Percentiles rank a stretch among this genome's conserved stretches.
Evolutionary conservation across 2,113 vertebrate species (phyloP).

Genomic region (Peromyscus maniculatus): DNA sequence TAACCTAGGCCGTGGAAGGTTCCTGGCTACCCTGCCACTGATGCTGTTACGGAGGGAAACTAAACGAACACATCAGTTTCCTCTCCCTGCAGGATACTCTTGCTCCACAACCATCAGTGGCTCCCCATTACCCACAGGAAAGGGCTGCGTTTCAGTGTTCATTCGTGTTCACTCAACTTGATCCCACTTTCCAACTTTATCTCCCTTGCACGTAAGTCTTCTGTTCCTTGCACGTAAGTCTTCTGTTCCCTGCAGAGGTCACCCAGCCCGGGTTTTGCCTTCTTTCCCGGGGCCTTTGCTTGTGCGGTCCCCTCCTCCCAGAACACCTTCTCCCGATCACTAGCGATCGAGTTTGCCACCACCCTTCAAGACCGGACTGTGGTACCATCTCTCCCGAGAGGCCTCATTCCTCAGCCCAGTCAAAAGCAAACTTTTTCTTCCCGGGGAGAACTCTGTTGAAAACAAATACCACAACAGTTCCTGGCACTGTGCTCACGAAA

Average conservation of each 20-base stretch:
- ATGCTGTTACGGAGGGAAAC: background rate
- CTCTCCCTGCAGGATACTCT: background rate
- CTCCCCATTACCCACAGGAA: background rate
- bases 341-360: background rate
- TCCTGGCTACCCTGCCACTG: background rate
- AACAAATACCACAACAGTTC: background rate
- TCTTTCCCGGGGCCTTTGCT: background rate
- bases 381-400: background rate
- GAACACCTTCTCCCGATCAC: background rate
- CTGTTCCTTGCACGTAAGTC: no score
- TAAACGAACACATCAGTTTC: background rate
- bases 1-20: background rate
- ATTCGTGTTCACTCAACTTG: background rate
- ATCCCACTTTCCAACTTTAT: background rate
- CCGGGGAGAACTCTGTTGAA: background rate
- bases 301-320: background rate
- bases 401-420: background rate
- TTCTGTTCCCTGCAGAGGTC: background rate
- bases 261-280: background rate
- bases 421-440: background rate
- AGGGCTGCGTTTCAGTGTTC: background rate
- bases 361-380: background rate
- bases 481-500: background rate
- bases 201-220: background rate
- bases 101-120: background rate